Conservation (phyloP, 2,888 invertebrate genomes). For the Cheilosia pagana region DNA sequence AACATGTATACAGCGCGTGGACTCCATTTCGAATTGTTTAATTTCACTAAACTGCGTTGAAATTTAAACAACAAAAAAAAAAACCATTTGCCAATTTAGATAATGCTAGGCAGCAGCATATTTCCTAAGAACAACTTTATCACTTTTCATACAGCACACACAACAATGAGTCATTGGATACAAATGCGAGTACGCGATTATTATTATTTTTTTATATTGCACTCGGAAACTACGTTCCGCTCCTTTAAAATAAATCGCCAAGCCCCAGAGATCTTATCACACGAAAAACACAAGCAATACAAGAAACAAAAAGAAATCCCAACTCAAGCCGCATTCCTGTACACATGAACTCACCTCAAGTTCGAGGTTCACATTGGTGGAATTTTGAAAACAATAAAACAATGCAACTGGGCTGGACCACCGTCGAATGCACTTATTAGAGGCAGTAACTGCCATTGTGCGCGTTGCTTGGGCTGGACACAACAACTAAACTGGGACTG, state of each 20-base stretch:
- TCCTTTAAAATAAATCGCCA: slow-evolving; percentile 10
- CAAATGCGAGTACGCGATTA: neutral
- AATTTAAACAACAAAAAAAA: too few species aligned
- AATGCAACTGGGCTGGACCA: slow-evolving; percentile 51
- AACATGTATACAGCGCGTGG: neutral
- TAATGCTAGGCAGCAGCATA: slow-evolving; percentile 1
- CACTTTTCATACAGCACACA: slow-evolving; percentile 9
- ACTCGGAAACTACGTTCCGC: neutral
- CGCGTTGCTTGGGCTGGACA: neutral
- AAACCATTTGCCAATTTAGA: slow-evolving; percentile 39
- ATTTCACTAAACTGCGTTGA: slow-evolving; percentile 31
- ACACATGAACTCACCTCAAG: slow-evolving; percentile 50
- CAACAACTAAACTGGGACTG: slow-evolving; percentile 34
- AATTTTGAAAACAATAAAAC: slow-evolving; percentile 40
- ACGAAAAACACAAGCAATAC: neutral
- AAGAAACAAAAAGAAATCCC: neutral
- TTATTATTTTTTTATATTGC: neutral
- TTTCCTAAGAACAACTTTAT: slow-evolving; percentile 35
- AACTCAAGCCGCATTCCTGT: neutral
- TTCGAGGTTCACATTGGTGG: slow-evolving; percentile 40
- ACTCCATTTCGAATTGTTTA: slow-evolving; percentile 26
- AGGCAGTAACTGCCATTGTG: slow-evolving; percentile 56
- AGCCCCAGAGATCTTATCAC: slow-evolving; percentile 13
- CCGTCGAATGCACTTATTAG: slow-evolving; percentile 45
- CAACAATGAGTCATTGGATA: slow-evolving; percentile 26